A percentile compares a stretch with the other conserved stretches of the same genome.
phyloP scores from a whole-genome alignment of 2,113 vertebrate genomes.

The Gobius niger region DNA sequence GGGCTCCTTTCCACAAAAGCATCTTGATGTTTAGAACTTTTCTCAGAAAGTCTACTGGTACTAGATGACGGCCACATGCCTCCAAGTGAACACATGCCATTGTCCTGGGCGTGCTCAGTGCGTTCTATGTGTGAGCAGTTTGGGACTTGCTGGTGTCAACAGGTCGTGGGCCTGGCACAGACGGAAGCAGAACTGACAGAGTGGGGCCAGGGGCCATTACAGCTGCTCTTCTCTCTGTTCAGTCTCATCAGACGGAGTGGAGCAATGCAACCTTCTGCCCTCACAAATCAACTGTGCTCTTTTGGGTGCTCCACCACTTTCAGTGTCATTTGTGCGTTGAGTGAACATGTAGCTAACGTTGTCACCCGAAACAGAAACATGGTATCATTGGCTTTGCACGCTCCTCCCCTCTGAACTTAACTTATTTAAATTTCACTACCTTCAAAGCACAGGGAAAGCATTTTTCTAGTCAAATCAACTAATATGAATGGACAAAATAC shows the following conservation, averaged over 20 bases:
- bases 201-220: constrained; percentile 41
- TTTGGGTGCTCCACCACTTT: neutral
- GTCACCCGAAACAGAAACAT: neutral
- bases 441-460: neutral
- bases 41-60: constrained; percentile 9
- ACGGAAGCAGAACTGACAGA: constrained; percentile 51
- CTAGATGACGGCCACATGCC: neutral
- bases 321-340: neutral
- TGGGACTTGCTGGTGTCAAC: constrained; percentile 47
- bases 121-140: constrained; percentile 20
- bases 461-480: neutral
- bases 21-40: constrained; percentile 36
- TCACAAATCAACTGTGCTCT: neutral
- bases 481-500: too few relatives aligned
- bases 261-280: constrained; percentile 33
- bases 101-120: neutral
- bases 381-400: neutral
- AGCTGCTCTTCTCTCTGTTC: constrained; percentile 50
- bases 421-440: too few relatives aligned
- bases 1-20: constrained; percentile 46
- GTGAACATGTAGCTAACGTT: neutral
- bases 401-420: too few relatives aligned
- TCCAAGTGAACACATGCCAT: neutral
- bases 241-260: constrained; percentile 48
- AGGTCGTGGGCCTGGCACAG: constrained; percentile 46